Conservation (phyloP, 2,113 vertebrate species). For the Tonatia bakeri region DNA sequence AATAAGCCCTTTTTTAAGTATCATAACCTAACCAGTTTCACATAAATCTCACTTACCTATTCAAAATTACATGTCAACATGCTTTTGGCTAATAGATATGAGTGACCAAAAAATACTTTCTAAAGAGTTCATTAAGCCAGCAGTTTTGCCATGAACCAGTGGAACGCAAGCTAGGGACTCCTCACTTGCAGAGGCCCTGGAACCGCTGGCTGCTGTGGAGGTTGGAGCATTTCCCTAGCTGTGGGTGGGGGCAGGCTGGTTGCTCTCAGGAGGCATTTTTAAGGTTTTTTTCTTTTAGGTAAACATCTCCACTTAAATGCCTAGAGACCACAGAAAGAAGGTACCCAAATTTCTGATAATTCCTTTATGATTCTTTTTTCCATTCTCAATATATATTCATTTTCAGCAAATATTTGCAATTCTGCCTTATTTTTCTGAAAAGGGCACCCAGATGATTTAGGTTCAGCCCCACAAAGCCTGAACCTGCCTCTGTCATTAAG, state of each 20-base stretch:
- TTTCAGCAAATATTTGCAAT: neutral
- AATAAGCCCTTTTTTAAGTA: neutral
- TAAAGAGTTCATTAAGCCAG: neutral
- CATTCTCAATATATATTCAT: neutral
- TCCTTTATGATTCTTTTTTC: neutral
- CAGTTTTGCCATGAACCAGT: neutral
- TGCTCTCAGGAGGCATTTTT: neutral
- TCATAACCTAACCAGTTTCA: neutral
- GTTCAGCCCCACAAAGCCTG: neutral
- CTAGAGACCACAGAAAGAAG: neutral
- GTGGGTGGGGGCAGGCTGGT: neutral
- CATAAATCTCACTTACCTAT: neutral
- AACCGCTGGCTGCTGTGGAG: neutral
- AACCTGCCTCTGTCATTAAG: neutral
- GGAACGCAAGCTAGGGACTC: neutral
- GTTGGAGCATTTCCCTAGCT: neutral
- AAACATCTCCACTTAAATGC: neutral
- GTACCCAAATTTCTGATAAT: neutral
- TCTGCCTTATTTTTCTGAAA: neutral
- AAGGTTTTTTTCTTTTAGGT: neutral
- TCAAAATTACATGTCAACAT: neutral
- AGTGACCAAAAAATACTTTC: neutral
- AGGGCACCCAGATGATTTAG: neutral
- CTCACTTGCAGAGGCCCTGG: fast-evolving
- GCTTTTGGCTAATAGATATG: neutral